These are phyloP conservation scores for Helobdella robusta DNA, from an alignment of 2,888 invertebrate genomes.

Conservation along the genomic window DNA sequence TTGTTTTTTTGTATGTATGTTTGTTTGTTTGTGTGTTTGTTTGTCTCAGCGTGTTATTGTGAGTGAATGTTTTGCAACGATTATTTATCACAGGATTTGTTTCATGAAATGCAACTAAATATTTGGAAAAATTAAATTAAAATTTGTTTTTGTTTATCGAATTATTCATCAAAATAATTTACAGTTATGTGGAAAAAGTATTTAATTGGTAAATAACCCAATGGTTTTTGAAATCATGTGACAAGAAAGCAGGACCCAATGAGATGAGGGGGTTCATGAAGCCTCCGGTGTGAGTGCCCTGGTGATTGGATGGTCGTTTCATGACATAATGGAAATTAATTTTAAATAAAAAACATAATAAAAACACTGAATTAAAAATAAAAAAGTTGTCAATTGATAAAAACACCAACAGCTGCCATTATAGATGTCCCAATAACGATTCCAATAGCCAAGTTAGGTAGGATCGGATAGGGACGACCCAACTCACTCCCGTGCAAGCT, in stretches of 20 bases:
- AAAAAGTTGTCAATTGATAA: too few species aligned
- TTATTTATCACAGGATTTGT: too few species aligned
- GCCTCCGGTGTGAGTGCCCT: slow-evolving; percentile 25
- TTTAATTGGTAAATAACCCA: background rate
- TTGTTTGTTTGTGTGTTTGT: too few species aligned
- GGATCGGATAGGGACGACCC: background rate
- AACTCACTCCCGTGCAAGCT: slow-evolving; percentile 20
- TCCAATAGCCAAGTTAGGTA: slow-evolving; percentile 15
- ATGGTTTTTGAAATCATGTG: slow-evolving; percentile 17
- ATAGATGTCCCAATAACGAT: slow-evolving; percentile 9
- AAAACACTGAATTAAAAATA: too few species aligned
- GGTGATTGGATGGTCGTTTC: background rate
- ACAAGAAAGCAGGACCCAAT: slow-evolving; percentile 11
- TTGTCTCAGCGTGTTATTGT: too few species aligned
- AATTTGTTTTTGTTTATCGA: background rate
- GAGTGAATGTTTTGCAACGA: too few species aligned
- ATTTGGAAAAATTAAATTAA: background rate
- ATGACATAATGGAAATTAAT: too few species aligned
- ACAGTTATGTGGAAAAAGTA: background rate
- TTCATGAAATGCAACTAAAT: too few species aligned
- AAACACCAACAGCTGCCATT: slow-evolving; percentile 14
- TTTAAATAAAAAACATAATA: too few species aligned
- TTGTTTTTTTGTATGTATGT: too few species aligned
- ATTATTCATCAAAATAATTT: background rate
- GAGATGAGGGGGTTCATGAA: slow-evolving; percentile 20